Percentiles rank a stretch among this genome's conserved stretches.
These are phyloP conservation scores for Ursus arctos DNA, from an alignment of 2,113 vertebrate genomes.

Conservation along the genomic window DNA sequence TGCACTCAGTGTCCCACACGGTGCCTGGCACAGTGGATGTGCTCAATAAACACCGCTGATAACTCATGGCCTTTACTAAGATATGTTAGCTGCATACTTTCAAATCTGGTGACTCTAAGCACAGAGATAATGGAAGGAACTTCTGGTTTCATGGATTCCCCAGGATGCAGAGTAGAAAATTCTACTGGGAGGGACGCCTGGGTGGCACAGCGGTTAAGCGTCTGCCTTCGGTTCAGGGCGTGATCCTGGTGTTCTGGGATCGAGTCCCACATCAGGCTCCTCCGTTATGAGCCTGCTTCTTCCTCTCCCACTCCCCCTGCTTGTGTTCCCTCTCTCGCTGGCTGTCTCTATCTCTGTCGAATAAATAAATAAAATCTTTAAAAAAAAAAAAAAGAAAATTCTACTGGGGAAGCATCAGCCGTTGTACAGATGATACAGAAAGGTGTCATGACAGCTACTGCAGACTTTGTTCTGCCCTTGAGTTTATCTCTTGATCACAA, in stretches of 20 bases:
- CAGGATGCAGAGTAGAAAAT: neutral
- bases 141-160: neutral
- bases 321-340: too few relatives aligned
- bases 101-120: slow-evolving; percentile 22
- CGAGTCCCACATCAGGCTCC: too few relatives aligned
- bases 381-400: neutral
- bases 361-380: too few relatives aligned
- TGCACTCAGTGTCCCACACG: accelerated
- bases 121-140: neutral
- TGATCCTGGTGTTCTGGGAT: too few relatives aligned
- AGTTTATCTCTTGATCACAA: neutral
- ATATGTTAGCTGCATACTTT: neutral
- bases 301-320: too few relatives aligned
- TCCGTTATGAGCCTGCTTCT: too few relatives aligned
- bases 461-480: accelerated
- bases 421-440: neutral
- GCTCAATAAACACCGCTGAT: neutral
- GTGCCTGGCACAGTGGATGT: neutral
- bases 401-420: accelerated
- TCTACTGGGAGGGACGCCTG: too few relatives aligned
- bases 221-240: too few relatives aligned
- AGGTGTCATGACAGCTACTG: neutral
- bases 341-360: too few relatives aligned
- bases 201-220: too few relatives aligned
- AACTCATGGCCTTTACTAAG: neutral